Evolutionary conservation across 2,888 invertebrate species (phyloP).

Genomic region (Eristalis intricaria): DNA sequence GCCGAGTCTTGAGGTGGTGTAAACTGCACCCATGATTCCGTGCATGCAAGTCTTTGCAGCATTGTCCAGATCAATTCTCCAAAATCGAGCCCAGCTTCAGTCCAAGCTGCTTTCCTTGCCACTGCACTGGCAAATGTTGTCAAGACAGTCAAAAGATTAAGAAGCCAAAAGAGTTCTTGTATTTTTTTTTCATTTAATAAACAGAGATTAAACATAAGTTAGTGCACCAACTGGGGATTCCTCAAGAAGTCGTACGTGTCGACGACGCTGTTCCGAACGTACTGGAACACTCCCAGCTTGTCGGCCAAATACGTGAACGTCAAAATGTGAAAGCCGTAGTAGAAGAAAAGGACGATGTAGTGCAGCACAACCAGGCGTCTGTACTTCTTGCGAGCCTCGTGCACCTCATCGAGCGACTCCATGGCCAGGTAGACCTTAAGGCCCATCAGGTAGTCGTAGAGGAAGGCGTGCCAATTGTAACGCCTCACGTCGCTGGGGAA

Average conservation of each 20-base stretch:
- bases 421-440: constrained; percentile 63
- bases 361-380: constrained; percentile 16
- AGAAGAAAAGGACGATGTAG: constrained; percentile 7
- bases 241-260: constrained; percentile 44
- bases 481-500: constrained; percentile 73
- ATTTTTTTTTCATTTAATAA: too few species aligned
- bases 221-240: constrained; percentile 32
- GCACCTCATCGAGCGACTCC: constrained; percentile 47
- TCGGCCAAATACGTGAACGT: constrained; percentile 28
- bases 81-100: too few species aligned
- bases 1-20: too few species aligned
- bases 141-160: too few species aligned
- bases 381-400: constrained; percentile 21
- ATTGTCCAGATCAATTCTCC: too few species aligned
- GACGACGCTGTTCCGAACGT: constrained; percentile 15
- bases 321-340: constrained; percentile 48
- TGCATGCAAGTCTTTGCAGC: too few species aligned
- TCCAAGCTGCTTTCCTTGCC: too few species aligned
- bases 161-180: too few species aligned
- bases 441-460: constrained; percentile 66
- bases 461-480: constrained; percentile 54
- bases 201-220: too few species aligned
- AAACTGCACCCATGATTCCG: too few species aligned
- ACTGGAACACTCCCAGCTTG: constrained; percentile 37
- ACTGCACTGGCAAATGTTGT: too few species aligned